Evolutionary conservation across 1,140 invertebrate species (phyloP), one percentile per base, ranked within the genome.

Genomic region (Berghia stephanieae): DNA sequence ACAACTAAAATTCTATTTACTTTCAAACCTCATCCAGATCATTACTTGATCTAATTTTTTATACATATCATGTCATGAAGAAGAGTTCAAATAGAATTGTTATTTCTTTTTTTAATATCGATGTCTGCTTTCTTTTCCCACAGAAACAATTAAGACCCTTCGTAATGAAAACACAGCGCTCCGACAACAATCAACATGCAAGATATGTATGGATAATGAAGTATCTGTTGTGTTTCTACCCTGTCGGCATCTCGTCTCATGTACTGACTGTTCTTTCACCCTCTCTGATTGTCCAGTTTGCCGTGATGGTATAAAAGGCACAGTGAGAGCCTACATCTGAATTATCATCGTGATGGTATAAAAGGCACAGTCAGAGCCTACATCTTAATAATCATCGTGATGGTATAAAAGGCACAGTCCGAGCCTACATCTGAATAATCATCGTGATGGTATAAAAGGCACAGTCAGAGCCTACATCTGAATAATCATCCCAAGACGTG

Each of bases 121-220:
- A n/a, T n/a, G n/a, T n/a, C n/a, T n/a, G n/a, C n/a, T n/a, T n/a
- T n/a, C n/a, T n/a, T n/a, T n/a, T n/a, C n/a, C n/a, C n/a, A n/a
- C n/a, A n/a, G n/a, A n/a, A n/a, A n/a, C n/a, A n/a, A n/a, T n/a
- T n/a, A n/a, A n/a, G n/a, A n/a, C n/a, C n/a, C n/a, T n/a, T n/a
- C n/a, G n/a, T n/a, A n/a, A n/a, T n/a, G n/a, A n/a, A n/a, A n/a
- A n/a, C n/a, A n/a, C n/a, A n/a, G n/a, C n/a, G n/a, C n/a, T n/a
- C n/a, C n/a, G 93, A 83, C 95, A 97, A 88, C 94, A 94, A 18
- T 92, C 94, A 69, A 89, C 94, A 38, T 98, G 96, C 88, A 97
- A 97, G 91, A 94, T 97, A 80, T 98, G 96, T 85, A 94, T 97
- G 93, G 95, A 97, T 88, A 91, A 92, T 78, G 95, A 96, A 90